phyloP scores from a whole-genome alignment of 2,113 vertebrate species.

The Ovibos moschatus region DNA sequence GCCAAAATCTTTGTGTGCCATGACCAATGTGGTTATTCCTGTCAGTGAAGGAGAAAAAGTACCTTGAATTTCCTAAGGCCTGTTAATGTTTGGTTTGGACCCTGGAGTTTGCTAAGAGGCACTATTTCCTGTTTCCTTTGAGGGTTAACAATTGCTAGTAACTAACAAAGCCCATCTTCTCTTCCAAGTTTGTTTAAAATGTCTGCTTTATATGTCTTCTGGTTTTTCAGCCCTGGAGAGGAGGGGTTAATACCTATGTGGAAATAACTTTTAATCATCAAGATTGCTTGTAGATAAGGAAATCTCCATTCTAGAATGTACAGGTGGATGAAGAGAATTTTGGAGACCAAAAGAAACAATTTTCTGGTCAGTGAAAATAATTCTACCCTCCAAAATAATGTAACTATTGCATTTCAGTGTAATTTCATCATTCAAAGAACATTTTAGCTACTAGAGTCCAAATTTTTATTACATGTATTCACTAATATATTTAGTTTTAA shows the following conservation, averaged over 20 bases:
- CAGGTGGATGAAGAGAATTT: not conserved
- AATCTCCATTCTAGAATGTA: not conserved
- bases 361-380: not conserved
- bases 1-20: not conserved
- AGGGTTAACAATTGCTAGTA: not conserved
- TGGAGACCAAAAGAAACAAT: not conserved
- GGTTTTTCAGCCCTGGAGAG: not conserved
- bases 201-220: not conserved
- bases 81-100: not conserved
- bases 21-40: not conserved
- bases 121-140: slow-evolving; percentile 17
- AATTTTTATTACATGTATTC: not conserved
- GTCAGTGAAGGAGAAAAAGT: not conserved
- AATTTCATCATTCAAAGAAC: not conserved
- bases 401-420: not conserved
- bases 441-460: not conserved
- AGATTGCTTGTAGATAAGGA: not conserved
- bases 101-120: not conserved
- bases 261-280: slow-evolving; percentile 9
- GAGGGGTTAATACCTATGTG: slow-evolving; percentile 28
- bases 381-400: not conserved
- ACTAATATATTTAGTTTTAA: not conserved
- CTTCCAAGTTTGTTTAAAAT: slow-evolving; percentile 17
- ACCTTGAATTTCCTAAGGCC: not conserved
- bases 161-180: not conserved